Percentiles rank a stretch among this genome's conserved stretches.
Conservation (phyloP, 2,113 vertebrate species). For the Cavia aperea region DNA sequence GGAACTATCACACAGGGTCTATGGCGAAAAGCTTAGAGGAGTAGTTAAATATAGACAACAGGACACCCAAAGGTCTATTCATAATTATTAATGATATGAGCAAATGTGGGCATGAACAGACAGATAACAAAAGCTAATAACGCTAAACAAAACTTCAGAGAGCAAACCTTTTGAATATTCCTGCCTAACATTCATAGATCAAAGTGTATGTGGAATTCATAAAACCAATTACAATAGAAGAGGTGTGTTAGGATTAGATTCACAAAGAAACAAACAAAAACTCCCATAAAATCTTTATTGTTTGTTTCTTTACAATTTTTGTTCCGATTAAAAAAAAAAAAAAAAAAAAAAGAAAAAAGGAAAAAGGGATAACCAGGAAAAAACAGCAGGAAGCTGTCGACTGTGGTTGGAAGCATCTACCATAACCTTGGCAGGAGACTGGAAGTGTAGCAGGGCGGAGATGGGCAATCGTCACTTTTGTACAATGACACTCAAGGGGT, state of each 20-base stretch:
- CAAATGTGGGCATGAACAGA: not conserved
- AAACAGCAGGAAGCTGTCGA: not conserved
- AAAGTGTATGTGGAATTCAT: not conserved
- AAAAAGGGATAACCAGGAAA: not conserved
- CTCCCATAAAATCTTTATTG: not conserved
- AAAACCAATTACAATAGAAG: not conserved
- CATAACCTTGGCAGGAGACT: not conserved
- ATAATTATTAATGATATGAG: not conserved
- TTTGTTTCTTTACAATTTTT: not conserved
- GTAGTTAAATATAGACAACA: not conserved
- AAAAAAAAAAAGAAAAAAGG: not conserved
- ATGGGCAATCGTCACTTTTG: not conserved
- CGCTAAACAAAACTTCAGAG: not conserved
- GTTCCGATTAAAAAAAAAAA: not conserved
- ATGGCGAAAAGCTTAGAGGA: not conserved
- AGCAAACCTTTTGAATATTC: not conserved
- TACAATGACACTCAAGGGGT: not conserved
- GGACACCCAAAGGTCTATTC: not conserved
- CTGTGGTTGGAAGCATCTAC: not conserved
- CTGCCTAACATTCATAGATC: constrained; percentile 4
- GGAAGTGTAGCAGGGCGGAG: not conserved
- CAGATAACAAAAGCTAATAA: not conserved
- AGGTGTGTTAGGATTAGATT: not conserved
- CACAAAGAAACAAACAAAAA: not conserved
- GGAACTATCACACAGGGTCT: not conserved